phyloP scores from a whole-genome alignment of 2,888 invertebrate genomes.

The Troides aeacus region DNA sequence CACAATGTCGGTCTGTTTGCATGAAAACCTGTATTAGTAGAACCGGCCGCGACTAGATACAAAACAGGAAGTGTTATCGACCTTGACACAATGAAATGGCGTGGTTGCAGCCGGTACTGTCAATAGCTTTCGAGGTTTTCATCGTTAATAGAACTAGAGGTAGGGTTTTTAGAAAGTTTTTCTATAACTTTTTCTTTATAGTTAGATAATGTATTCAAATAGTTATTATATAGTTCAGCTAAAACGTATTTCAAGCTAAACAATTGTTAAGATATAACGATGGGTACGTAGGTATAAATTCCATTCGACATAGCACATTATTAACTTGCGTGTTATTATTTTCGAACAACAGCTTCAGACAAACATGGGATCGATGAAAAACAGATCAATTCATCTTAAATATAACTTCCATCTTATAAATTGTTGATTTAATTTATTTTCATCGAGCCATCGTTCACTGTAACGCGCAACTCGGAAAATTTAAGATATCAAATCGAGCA shows the following conservation, averaged over 20 bases:
- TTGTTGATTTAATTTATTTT: not conserved
- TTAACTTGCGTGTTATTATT: too few relatives aligned
- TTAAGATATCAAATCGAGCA: conserved; percentile 9
- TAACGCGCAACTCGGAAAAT: conserved; percentile 10
- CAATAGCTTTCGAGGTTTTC: conserved; percentile 1
- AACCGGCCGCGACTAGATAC: conserved; percentile 15
- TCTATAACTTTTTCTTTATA: too few relatives aligned
- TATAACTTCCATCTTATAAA: conserved; percentile 4
- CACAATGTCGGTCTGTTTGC: conserved; percentile 4
- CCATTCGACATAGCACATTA: too few relatives aligned
- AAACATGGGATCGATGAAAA: too few relatives aligned
- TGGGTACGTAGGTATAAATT: too few relatives aligned
- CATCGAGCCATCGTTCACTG: not conserved
- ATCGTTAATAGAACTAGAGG: not conserved
- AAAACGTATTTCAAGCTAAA: too few relatives aligned
- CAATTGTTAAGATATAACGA: too few relatives aligned
- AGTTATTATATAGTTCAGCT: too few relatives aligned
- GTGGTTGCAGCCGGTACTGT: not conserved
- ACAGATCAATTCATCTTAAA: not conserved
- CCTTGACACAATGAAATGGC: conserved; percentile 28
- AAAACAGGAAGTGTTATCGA: conserved; percentile 21
- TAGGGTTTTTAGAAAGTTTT: too few relatives aligned
- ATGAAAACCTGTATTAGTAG: conserved; percentile 15
- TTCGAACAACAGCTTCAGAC: too few relatives aligned
- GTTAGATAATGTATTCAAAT: too few relatives aligned